Base-by-base conservation (phyloP, 2,888 invertebrate species). In the Cancer borealis region DNA sequence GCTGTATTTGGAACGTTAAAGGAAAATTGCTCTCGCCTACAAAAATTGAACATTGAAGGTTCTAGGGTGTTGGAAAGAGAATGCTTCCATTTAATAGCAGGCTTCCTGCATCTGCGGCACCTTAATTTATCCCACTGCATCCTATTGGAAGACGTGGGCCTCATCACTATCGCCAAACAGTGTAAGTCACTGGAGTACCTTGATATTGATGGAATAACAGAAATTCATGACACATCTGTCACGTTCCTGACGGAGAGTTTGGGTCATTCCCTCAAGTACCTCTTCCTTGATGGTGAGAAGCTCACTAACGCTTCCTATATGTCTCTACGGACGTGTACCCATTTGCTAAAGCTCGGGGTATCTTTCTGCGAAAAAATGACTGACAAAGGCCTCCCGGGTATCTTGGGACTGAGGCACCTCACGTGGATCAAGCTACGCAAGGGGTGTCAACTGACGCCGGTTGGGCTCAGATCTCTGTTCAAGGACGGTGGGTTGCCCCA, bases 121-220 rank as follows among this genome's bases (percentile, higher is more conserved):
- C 93, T 96, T 17, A 96, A 95, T 88, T 92, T 96, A 45, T 95
- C 95, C n/a, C 95, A 96, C 91, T 96, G 96, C 87, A 88, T 88
- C 30, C 88, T 84, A 14, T 88, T 96, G 92, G 93, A 94, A 60
- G 94, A 96, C 88, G 49, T 88, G 45, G 95, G 95, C 49, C 93
- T 96, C 47, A 79, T 92, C 14, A 49, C 88, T 30, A 93, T 96
- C 46, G 95, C 95, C 14, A 84, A 92, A 12, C 79, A 88, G 73
- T 96, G 95, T 90, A 49, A 39, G 4, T 46, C 87, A 4, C 93
- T 96, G 14, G 92, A 96, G 88, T 92, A 95, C 47, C 90, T 96
- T 5, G 94, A 96, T 49, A 93, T 96, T 91, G 96, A 96, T 88
- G 96, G 95, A n/a, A 90, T 96, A 89, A 94, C 93, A 3, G 84